Base-by-base conservation (phyloP, 2,888 invertebrate genomes). In the Scaptomyza tumidula region DNA sequence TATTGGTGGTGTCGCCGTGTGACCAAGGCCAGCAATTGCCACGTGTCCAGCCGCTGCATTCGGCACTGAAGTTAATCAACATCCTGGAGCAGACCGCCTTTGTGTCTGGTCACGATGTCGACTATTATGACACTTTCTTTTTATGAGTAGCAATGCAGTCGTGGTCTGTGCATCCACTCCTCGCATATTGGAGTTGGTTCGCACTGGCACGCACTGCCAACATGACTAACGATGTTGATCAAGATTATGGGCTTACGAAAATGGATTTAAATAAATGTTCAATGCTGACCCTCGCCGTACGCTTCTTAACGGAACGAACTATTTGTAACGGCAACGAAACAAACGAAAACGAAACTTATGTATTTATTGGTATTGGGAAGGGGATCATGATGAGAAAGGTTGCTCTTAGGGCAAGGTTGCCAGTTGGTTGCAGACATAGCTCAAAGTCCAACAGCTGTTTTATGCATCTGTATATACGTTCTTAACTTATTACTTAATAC, bases 71-170 rank as follows among this genome's bases (percentile, higher is more conserved):
- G 57, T 75, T 91, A 41, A 89, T 91, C 55, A 90, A 89, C 60
- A 91, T 91, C 33, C 76, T 91, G 71, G 88, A 91, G 71, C 64
- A 83, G 56, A 87, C 83, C 52, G 86, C 90, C 16, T 91, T 91
- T 49, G 90, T 90, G 5, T 91, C 91, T 33, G 91, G 91, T 3
- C 91, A 91, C 59, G 91, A 91, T 63, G 89, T 91, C 46, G 91
- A 91, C 79, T 91, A 90, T 75, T 89, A 91, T 43, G 88, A 90
- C 78, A 90, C 91, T 13, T 90, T 79, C 52, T 71, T 81, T 56
- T 90, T 90, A 90, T 90, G 90, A 90, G 87, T 76, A 82, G 88
- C 71, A 85, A 46, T 71, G 72, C 54, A 63, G 55, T 45, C 77
- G 86, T 77, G 83, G 86, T 60, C 60, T 62, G 61, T 48, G 70